These are phyloP conservation scores for Chamaea fasciata DNA, from an alignment of 2,113 vertebrate genomes.

Conservation along the genomic window DNA sequence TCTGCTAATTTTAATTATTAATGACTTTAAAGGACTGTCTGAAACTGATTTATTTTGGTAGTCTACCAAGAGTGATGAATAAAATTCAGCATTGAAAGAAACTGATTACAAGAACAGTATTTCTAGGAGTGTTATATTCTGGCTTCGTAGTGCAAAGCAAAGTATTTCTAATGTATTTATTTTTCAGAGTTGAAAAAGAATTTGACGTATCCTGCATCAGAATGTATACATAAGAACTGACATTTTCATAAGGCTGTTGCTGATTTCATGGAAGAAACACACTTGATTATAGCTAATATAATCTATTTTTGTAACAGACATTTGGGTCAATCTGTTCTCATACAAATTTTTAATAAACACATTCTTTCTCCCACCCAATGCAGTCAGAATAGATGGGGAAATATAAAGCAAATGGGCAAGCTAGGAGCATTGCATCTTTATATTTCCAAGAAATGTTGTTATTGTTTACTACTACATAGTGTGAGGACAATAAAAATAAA, in stretches of 20 bases:
- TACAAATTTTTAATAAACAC: constrained; percentile 61
- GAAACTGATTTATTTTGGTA: constrained; percentile 32
- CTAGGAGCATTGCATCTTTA: background rate
- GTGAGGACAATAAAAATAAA: background rate
- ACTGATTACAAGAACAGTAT: background rate
- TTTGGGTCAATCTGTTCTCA: constrained; percentile 67
- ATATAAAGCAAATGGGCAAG: background rate
- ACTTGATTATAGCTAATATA: constrained; percentile 44
- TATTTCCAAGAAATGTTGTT: constrained; percentile 16
- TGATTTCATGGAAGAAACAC: constrained; percentile 31
- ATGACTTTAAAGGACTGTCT: constrained; percentile 12
- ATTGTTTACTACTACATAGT: background rate
- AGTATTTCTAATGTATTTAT: background rate
- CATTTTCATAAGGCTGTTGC: constrained; percentile 50
- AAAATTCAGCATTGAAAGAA: background rate
- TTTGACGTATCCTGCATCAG: constrained; percentile 6
- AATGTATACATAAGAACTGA: constrained; percentile 22
- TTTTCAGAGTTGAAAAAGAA: constrained; percentile 1
- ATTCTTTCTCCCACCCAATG: background rate
- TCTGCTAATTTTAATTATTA: constrained; percentile 26
- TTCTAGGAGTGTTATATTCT: background rate
- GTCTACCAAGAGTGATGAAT: background rate
- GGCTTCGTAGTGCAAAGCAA: background rate
- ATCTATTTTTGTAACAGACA: constrained; percentile 56
- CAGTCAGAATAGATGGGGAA: background rate